Evolutionary conservation across 2,888 invertebrate genomes (phyloP).

Genomic region (Dryobota labecula): DNA sequence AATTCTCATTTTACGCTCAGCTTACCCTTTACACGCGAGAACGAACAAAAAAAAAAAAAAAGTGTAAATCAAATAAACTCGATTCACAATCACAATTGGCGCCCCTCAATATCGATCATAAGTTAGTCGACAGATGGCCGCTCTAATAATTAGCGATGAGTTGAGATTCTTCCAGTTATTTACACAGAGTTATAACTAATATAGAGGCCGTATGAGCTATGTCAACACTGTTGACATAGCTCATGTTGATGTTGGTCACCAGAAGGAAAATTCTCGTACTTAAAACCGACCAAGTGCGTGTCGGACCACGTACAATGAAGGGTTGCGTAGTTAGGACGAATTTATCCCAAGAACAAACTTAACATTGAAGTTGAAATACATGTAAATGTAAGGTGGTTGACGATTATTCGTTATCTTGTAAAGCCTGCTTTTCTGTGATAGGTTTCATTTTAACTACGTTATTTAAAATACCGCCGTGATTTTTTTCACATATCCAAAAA

Average conservation of each 20-base stretch:
- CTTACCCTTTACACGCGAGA: constrained; percentile 42
- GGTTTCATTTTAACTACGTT: no score
- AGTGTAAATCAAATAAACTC: constrained; percentile 59
- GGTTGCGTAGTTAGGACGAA: no score
- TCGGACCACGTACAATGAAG: no score
- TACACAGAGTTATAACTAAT: constrained; percentile 28
- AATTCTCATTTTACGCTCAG: constrained; percentile 20
- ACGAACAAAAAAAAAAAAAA: constrained; percentile 46
- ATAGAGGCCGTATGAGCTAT: background rate
- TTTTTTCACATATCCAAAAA: no score
- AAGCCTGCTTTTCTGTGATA: no score
- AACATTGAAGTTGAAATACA: no score
- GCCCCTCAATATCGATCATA: constrained; percentile 74
- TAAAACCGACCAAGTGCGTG: no score
- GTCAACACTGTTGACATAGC: no score
- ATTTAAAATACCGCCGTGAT: no score
- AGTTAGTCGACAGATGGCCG: constrained; percentile 82
- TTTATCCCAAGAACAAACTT: no score
- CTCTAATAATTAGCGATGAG: constrained; percentile 64
- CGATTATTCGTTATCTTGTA: no score
- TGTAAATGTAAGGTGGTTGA: no score
- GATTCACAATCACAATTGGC: constrained; percentile 56
- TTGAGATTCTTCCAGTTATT: constrained; percentile 41
- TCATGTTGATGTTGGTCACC: background rate
- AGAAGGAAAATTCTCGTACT: background rate